phyloP scores from a whole-genome alignment of 2,888 invertebrate species.

The Andrena marginata region DNA sequence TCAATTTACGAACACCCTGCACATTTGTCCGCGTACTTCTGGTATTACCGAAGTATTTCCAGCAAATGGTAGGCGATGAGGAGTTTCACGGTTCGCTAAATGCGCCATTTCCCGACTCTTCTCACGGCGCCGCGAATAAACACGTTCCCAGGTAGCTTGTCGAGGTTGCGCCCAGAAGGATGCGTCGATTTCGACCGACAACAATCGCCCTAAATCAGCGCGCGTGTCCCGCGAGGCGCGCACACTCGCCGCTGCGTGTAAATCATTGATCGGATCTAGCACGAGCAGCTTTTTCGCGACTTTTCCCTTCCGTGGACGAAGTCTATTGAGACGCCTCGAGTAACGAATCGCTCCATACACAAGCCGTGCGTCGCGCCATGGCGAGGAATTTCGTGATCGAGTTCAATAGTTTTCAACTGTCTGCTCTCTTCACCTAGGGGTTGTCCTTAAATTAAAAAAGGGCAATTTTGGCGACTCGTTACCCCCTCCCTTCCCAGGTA shows the following conservation, averaged over 20 bases:
- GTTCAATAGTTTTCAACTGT: no score
- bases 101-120: background rate
- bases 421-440: no score
- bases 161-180: conserved; percentile 3
- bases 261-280: conserved; percentile 75
- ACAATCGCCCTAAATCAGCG: conserved; percentile 56
- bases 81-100: background rate
- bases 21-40: background rate
- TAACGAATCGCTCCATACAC: conserved; percentile 78
- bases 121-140: conserved; percentile 14
- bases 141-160: conserved; percentile 22
- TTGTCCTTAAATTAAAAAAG: no score
- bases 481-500: no score
- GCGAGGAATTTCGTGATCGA: background rate
- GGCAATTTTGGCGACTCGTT: no score
- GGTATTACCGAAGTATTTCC: background rate
- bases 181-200: conserved; percentile 32
- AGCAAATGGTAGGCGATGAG: background rate
- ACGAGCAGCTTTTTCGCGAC: conserved; percentile 50
- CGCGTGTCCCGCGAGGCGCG: conserved; percentile 28
- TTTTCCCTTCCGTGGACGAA: conserved; percentile 47
- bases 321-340: conserved; percentile 77
- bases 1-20: no score
- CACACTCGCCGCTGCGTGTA: conserved; percentile 44
- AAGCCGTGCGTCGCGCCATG: conserved; percentile 57